Evolutionary conservation across 2,888 invertebrate species (phyloP).

Genomic region (Conus canariensis): DNA sequence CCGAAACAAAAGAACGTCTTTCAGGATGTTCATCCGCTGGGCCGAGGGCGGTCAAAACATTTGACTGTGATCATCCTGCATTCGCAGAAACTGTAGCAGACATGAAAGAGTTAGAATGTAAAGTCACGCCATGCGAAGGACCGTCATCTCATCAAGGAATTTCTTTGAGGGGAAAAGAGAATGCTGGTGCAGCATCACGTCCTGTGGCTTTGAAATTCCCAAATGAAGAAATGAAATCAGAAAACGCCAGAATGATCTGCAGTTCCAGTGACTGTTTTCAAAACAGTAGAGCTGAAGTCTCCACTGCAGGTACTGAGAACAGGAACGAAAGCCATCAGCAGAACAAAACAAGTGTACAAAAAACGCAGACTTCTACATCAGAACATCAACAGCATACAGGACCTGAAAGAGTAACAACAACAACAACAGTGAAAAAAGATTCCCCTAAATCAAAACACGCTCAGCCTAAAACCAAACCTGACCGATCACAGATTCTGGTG

Average conservation of each 20-base stretch:
- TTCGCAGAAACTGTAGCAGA: neutral
- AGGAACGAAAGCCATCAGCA: neutral
- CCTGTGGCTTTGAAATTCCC: neutral
- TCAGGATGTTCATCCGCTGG: neutral
- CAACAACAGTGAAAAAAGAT: neutral
- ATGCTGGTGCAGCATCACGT: neutral
- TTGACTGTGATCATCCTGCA: neutral
- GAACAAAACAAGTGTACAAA: neutral
- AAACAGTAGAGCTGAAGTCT: neutral
- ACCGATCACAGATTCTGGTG: neutral
- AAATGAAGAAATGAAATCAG: neutral
- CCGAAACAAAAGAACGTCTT: neutral
- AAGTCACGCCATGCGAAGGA: too few relatives aligned
- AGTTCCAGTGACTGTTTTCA: neutral
- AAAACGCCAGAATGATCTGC: too few relatives aligned
- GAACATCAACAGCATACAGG: neutral
- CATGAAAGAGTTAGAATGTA: neutral
- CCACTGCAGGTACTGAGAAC: neutral
- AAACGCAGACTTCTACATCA: neutral
- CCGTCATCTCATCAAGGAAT: too few relatives aligned
- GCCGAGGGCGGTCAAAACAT: neutral
- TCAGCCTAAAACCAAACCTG: neutral
- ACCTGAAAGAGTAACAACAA: neutral
- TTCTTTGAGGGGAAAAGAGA: neutral
- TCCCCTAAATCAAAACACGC: neutral